These are phyloP conservation scores for Spondyliosoma cantharus DNA, from an alignment of 2,797 vertebrate species.

Conservation along the genomic window DNA sequence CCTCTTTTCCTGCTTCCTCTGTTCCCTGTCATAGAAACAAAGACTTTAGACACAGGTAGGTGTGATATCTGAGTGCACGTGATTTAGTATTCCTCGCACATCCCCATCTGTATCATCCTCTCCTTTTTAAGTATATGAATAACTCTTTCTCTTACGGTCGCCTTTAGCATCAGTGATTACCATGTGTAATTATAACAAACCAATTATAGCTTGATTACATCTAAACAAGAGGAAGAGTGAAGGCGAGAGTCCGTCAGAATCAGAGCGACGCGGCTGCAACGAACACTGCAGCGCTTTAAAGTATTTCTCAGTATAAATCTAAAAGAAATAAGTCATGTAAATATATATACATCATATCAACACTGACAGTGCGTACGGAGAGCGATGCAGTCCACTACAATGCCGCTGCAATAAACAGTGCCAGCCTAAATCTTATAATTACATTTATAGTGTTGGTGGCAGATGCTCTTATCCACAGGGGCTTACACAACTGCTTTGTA, in stretches of 20 bases:
- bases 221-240: conserved; percentile 21
- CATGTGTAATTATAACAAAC: conserved; percentile 56
- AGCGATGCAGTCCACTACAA: conserved; percentile 19
- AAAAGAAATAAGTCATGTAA: background rate
- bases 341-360: background rate
- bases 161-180: conserved; percentile 53
- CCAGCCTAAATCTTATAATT: conserved; percentile 59
- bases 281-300: background rate
- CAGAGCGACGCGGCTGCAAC: conserved; percentile 3
- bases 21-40: conserved; percentile 91
- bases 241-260: background rate
- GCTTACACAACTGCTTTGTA: conserved; percentile 63
- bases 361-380: background rate
- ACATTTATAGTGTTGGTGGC: conserved; percentile 63
- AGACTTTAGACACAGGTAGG: conserved; percentile 99
- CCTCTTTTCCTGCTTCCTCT: conserved; percentile 52
- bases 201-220: conserved; percentile 67
- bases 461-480: conserved; percentile 67
- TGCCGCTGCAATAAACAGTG: conserved; percentile 33
- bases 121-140: conserved; percentile 13
- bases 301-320: background rate
- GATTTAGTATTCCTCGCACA: conserved; percentile 7
- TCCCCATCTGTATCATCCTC: conserved; percentile 27
- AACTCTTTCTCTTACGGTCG: conserved; percentile 53
- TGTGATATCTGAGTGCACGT: conserved; percentile 55